Percentiles rank a stretch among this genome's conserved stretches.
Evolutionary conservation across 2,797 vertebrate species (phyloP).

Genomic region (Liparis tanakae): DNA sequence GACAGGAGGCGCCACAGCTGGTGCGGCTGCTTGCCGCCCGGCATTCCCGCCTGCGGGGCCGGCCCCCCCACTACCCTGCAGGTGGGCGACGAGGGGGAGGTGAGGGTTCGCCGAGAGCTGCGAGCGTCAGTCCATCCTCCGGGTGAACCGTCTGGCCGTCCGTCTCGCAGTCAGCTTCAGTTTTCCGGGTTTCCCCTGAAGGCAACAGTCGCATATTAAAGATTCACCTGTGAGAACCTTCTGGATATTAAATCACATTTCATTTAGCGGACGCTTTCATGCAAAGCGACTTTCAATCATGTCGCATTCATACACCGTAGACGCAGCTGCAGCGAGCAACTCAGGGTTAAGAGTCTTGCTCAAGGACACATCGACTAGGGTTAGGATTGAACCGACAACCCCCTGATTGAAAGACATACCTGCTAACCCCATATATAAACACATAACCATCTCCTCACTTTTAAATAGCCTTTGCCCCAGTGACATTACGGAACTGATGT

Average conservation of each 20-base stretch:
- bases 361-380: too few species aligned
- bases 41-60: slow-evolving; percentile 58
- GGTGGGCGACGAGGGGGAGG: slow-evolving; percentile 3
- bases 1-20: slow-evolving; percentile 75
- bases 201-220: background rate
- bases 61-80: slow-evolving; percentile 13
- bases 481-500: too few species aligned
- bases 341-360: too few species aligned
- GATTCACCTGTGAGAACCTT: too few species aligned
- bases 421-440: background rate
- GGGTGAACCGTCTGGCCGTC: background rate
- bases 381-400: too few species aligned
- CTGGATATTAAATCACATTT: too few species aligned
- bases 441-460: too few species aligned
- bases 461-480: background rate
- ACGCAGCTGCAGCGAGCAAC: too few species aligned
- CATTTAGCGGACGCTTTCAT: too few species aligned
- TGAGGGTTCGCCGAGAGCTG: background rate
- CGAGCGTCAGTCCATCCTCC: slow-evolving; percentile 60
- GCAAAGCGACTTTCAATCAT: too few species aligned
- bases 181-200: background rate
- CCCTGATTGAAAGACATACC: too few species aligned
- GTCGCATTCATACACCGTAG: too few species aligned
- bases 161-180: background rate
- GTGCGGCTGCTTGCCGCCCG: slow-evolving; percentile 68